Evolutionary conservation across 2,888 invertebrate species (phyloP), one percentile per base, ranked within the genome.

Genomic region (Parascotia fuliginaria): DNA sequence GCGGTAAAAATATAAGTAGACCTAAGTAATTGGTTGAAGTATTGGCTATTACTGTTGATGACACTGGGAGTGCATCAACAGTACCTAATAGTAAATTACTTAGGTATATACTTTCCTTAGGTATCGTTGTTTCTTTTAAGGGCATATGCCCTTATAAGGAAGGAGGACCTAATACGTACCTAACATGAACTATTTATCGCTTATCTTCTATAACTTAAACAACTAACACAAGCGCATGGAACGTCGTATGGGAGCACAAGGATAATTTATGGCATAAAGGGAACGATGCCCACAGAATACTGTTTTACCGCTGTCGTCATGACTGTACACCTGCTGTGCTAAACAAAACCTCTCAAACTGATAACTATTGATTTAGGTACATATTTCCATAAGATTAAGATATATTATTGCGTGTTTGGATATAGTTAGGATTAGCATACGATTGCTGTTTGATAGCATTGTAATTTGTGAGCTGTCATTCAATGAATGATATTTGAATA

Each of bases 241-340:
- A 69, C 71, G 69, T 73, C 64, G 67, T 77, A 80, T 78, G 71
- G 77, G 74, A 68, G 66, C 70, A 64, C 44, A 65, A 65, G 67
- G 69, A 76, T 80, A 81, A 86, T 85, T 84, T 85, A 85, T 85
- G 65, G 68, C 73, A 65, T 70, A 71, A 60, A 63, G 60, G 66
- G 59, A 70, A 59, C 71, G 74, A 78, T 77, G 75, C 68, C 73
- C 70, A 71, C 69, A 70, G 76, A 77, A 70, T 70, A 72, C 73
- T 77, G 75, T 79, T 79, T 72, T 69, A 64, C 58, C 60, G 69
- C 69, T 73, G 77, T 78, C 75, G 65, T 76, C 78, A 71, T 65
- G 56, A 44, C 68, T 70, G 67, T 74, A 67, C 76, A 73, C 73
- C 69, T 71, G 73, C 70, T 71, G 73, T 52, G 75, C 70, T 70